Conservation (phyloP, 2,113 vertebrate species). For the Malaclemys terrapin region DNA sequence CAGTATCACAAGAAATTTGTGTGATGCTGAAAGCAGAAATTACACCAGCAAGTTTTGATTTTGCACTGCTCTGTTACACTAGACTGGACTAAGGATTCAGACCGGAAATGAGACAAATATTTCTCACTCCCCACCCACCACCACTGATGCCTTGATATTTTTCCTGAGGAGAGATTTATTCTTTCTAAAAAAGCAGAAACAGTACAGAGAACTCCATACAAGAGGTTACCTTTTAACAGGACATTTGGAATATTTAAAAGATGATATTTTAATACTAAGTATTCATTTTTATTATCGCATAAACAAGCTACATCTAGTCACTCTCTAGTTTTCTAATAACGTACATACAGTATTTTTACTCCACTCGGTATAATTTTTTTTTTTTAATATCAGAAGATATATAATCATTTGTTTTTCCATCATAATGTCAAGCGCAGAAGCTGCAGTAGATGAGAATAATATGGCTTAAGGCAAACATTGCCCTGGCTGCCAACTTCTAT, state of each 20-base stretch:
- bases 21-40: constrained; percentile 12
- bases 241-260: not conserved
- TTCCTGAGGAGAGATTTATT: not conserved
- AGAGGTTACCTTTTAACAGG: not conserved
- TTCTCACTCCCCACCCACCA: not conserved
- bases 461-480: not conserved
- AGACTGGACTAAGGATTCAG: not conserved
- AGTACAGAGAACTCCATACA: not conserved
- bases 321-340: not conserved
- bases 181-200: not conserved
- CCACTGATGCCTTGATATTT: not conserved
- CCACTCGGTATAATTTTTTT: not conserved
- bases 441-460: not conserved
- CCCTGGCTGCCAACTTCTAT: no score
- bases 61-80: not conserved
- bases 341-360: not conserved
- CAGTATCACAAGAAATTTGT: not conserved
- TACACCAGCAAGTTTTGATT: not conserved
- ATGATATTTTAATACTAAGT: not conserved
- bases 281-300: not conserved
- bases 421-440: not conserved
- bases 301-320: not conserved
- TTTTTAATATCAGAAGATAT: not conserved
- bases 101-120: not conserved
- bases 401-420: not conserved